Evolutionary conservation across 2,888 invertebrate species (phyloP).

Genomic region (Halictus ligatus): DNA sequence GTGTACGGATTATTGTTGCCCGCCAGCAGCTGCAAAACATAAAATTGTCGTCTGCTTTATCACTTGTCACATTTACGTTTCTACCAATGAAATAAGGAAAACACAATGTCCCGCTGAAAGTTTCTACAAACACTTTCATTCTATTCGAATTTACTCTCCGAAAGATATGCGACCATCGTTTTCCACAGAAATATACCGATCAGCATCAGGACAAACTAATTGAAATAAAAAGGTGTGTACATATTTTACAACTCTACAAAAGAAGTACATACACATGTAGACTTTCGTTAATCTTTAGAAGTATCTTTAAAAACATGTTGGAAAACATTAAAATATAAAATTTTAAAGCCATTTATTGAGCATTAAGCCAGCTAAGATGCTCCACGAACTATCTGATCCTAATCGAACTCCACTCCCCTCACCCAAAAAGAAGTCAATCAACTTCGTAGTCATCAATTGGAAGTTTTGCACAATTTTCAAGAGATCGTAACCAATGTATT

Average conservation of each 20-base stretch:
- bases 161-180: not conserved
- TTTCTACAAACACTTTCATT: not conserved
- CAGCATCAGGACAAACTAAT: not conserved
- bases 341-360: not conserved
- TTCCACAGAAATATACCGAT: not conserved
- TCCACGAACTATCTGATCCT: too few relatives aligned
- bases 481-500: not conserved
- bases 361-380: not conserved
- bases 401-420: too few relatives aligned
- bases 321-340: not conserved
- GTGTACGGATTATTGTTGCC: conserved; percentile 93
- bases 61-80: not conserved
- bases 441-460: too few relatives aligned
- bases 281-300: not conserved
- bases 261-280: not conserved
- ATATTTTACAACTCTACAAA: not conserved
- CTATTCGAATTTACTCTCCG: not conserved
- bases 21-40: conserved; percentile 88
- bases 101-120: not conserved
- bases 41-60: not conserved
- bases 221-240: not conserved
- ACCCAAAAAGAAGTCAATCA: too few relatives aligned
- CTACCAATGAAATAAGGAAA: not conserved
- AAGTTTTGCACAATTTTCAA: not conserved
- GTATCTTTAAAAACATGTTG: too few relatives aligned